Percentiles rank a stretch among this genome's conserved stretches.
These are phyloP conservation scores for Bhutanitis thaidina DNA, from an alignment of 2,888 invertebrate species.

Conservation along the genomic window DNA sequence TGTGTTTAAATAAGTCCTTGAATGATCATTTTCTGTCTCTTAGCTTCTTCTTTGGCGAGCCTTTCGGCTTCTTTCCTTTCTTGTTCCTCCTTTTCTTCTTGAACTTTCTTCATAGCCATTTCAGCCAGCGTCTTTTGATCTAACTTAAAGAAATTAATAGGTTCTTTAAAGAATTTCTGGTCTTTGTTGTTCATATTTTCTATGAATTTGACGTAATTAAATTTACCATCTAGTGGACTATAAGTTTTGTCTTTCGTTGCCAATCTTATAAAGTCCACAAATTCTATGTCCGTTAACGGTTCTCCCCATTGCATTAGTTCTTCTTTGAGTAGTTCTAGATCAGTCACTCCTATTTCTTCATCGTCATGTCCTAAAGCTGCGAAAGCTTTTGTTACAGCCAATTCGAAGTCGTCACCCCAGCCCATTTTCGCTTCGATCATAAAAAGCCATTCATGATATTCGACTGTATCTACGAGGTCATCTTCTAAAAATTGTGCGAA, in stretches of 20 bases:
- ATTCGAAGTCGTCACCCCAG: slow-evolving; percentile 66
- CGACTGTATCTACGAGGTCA: slow-evolving; percentile 62
- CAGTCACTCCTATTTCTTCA: slow-evolving; percentile 48
- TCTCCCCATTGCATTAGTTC: slow-evolving; percentile 66
- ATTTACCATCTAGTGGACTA: slow-evolving; percentile 44
- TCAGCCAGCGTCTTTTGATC: slow-evolving; percentile 68
- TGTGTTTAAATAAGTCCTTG: slow-evolving; percentile 39
- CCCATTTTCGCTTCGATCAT: slow-evolving; percentile 71
- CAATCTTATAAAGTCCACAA: slow-evolving; percentile 53
- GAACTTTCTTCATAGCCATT: slow-evolving; percentile 62
- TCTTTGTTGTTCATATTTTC: slow-evolving; percentile 68
- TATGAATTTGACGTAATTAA: slow-evolving; percentile 59
- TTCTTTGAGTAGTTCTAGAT: slow-evolving; percentile 50
- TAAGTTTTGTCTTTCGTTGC: slow-evolving; percentile 58
- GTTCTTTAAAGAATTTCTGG: slow-evolving; percentile 52
- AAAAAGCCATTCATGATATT: slow-evolving; percentile 58
- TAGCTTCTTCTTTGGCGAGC: slow-evolving; percentile 55
- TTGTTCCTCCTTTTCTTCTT: slow-evolving; percentile 53
- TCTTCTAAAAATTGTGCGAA: slow-evolving; percentile 59
- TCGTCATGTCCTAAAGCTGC: slow-evolving; percentile 61
- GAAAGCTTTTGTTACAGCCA: slow-evolving; percentile 53
- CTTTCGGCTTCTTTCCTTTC: slow-evolving; percentile 56
- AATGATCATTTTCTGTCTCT: slow-evolving; percentile 55
- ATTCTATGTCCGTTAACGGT: slow-evolving; percentile 57
- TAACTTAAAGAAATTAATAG: slow-evolving; percentile 67